These are phyloP conservation scores for Melieria crassipennis DNA, from an alignment of 2,888 invertebrate genomes.

Conservation along the genomic window DNA sequence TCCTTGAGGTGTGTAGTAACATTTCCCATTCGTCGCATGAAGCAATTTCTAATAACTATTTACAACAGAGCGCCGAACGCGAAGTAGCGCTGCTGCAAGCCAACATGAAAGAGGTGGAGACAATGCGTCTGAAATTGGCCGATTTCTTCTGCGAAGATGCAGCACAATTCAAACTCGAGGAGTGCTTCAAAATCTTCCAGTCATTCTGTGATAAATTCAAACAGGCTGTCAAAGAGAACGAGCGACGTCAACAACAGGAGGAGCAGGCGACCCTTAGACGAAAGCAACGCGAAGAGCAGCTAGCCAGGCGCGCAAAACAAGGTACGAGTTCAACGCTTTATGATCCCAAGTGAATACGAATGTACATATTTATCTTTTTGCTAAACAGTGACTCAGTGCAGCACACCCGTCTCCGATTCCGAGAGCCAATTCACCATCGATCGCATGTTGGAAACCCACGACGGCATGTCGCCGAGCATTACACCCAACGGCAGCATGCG, in stretches of 20 bases:
- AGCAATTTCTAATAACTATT: neutral
- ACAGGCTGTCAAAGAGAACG: slow-evolving; percentile 86
- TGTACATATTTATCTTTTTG: slow-evolving; percentile 31
- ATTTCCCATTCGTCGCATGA: neutral
- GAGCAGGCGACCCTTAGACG: slow-evolving; percentile 84
- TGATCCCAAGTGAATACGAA: neutral
- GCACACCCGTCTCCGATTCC: slow-evolving; percentile 77
- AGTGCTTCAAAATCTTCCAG: slow-evolving; percentile 90
- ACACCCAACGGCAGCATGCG: slow-evolving; percentile 90
- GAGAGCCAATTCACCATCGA: slow-evolving; percentile 81
- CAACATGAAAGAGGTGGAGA: slow-evolving; percentile 85
- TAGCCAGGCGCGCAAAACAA: slow-evolving; percentile 72
- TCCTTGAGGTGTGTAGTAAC: slow-evolving; percentile 71
- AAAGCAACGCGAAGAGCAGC: slow-evolving; percentile 78
- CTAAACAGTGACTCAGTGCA: slow-evolving; percentile 72
- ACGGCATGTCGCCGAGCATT: slow-evolving; percentile 72
- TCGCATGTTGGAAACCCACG: slow-evolving; percentile 52
- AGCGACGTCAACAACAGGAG: slow-evolving; percentile 81
- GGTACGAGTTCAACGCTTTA: slow-evolving; percentile 62
- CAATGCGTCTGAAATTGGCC: slow-evolving; percentile 80
- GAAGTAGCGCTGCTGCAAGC: slow-evolving; percentile 81
- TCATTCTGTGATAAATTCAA: slow-evolving; percentile 89
- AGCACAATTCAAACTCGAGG: slow-evolving; percentile 89
- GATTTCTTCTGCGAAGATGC: slow-evolving; percentile 96
- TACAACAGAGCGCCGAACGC: slow-evolving; percentile 71